These are phyloP conservation scores for Pseudochirops cupreus DNA, from an alignment of 2,797 vertebrate species.

Conservation along the genomic window DNA sequence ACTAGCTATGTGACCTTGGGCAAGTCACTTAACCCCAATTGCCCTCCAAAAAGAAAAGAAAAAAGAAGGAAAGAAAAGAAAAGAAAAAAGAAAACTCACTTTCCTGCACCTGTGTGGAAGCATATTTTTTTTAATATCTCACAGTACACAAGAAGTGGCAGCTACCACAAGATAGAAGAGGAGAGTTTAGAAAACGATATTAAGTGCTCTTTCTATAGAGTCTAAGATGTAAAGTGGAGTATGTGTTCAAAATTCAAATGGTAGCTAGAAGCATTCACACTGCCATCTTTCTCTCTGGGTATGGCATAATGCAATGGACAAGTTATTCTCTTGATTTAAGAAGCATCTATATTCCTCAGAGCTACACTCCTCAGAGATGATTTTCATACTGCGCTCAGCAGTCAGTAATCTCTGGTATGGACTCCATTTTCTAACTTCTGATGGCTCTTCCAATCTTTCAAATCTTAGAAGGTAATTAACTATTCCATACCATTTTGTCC, in stretches of 20 bases:
- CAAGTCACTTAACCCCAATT: too few species aligned
- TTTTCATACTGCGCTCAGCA: too few species aligned
- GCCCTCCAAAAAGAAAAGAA: too few species aligned
- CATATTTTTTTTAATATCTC: too few species aligned
- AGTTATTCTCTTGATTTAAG: background rate
- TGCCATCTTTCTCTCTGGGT: background rate
- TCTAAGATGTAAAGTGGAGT: background rate
- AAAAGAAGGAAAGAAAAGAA: too few species aligned
- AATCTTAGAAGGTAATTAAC: background rate
- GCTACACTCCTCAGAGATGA: background rate
- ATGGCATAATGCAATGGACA: background rate
- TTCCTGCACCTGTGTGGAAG: too few species aligned
- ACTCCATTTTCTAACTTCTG: too few species aligned
- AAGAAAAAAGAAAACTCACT: too few species aligned
- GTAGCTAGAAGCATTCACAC: background rate
- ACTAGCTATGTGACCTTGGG: too few species aligned
- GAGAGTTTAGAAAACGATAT: background rate
- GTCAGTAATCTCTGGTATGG: too few species aligned
- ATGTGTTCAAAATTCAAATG: background rate
- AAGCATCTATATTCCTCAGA: background rate
- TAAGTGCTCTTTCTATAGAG: background rate
- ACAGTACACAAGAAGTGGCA: background rate
- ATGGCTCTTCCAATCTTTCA: background rate
- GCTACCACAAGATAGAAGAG: background rate
- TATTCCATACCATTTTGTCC: background rate